Conservation (phyloP, 2,113 vertebrate genomes). For the Pan paniscus region DNA sequence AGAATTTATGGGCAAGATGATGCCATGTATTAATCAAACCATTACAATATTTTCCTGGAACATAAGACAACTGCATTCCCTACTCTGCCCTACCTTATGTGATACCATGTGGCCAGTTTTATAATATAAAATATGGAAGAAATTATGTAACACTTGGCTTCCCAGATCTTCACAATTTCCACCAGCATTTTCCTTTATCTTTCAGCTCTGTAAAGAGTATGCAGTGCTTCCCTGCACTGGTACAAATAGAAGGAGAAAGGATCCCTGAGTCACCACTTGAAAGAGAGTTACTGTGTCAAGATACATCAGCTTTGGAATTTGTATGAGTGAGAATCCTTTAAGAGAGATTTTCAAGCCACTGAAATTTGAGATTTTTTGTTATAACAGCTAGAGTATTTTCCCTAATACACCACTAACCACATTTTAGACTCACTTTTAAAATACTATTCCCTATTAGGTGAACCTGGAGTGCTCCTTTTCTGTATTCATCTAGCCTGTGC, state of each 20-base stretch:
- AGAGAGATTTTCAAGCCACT: not conserved
- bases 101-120: not conserved
- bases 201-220: not conserved
- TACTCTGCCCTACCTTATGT: accelerated
- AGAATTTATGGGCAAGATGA: not conserved
- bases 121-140: not conserved
- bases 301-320: not conserved
- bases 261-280: not conserved
- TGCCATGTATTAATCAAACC: not conserved
- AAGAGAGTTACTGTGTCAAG: not conserved
- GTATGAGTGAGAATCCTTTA: not conserved
- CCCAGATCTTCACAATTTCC: not conserved
- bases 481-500: not conserved
- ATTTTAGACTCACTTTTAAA: not conserved
- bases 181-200: not conserved
- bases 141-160: not conserved
- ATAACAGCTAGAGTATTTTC: not conserved
- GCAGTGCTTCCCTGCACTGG: not conserved
- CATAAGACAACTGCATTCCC: not conserved
- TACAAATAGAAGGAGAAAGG: not conserved
- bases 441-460: not conserved
- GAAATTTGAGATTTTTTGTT: not conserved
- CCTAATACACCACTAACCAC: not conserved
- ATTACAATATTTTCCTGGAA: not conserved
- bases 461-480: not conserved